Percentiles rank a stretch among this genome's conserved stretches.
Conservation (phyloP, 2,888 invertebrate genomes). For the Odontocolon sp. region DNA sequence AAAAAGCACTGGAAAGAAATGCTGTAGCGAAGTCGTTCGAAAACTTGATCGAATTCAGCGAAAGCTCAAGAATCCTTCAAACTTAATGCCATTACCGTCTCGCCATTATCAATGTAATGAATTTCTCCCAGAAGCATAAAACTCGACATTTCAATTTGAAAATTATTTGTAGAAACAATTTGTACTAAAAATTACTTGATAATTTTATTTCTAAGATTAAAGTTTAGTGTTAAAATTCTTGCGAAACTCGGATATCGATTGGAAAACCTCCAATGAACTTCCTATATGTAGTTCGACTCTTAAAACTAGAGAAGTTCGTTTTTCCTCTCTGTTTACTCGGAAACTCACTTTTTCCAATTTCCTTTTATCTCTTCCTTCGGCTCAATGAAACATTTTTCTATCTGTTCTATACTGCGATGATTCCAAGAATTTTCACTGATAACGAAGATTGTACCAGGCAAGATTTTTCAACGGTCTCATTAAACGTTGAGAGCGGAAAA, state of each 20-base stretch:
- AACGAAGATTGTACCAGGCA: neutral
- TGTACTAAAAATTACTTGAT: too few relatives aligned
- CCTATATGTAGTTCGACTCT: neutral
- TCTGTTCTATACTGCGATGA: neutral
- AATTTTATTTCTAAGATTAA: too few relatives aligned
- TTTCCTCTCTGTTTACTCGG: neutral
- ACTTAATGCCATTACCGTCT: too few relatives aligned
- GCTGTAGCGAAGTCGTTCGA: too few relatives aligned
- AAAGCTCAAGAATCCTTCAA: neutral
- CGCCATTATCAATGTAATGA: too few relatives aligned
- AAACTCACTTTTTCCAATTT: too few relatives aligned
- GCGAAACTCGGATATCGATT: neutral
- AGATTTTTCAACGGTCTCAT: slow-evolving; percentile 12
- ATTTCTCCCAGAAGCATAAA: too few relatives aligned
- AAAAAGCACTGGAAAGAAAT: neutral
- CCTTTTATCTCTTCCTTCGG: neutral
- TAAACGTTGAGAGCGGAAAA: neutral
- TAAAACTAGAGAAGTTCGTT: slow-evolving; percentile 29
- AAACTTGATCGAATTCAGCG: neutral
- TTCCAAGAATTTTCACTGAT: slow-evolving; percentile 18
- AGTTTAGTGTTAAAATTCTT: too few relatives aligned
- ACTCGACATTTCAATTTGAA: too few relatives aligned
- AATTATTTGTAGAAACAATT: too few relatives aligned
- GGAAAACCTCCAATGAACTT: slow-evolving; percentile 14
- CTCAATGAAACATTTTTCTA: neutral